A percentile compares a stretch with the other conserved stretches of the same genome.
phyloP scores from a whole-genome alignment of 2,888 invertebrate genomes.

The Ceramica pisi region DNA sequence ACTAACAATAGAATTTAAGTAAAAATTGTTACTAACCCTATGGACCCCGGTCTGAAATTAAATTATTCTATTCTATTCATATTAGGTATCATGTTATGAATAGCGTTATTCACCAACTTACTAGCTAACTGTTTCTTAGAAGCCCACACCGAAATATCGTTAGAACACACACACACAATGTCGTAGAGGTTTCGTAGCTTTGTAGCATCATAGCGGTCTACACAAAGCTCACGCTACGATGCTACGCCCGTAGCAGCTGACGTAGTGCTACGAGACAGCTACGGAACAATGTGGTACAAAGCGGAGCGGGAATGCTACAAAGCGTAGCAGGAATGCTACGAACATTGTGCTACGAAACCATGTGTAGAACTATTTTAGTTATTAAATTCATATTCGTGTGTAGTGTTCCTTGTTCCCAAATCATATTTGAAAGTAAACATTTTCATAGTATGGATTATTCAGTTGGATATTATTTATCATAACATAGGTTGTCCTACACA shows the following conservation, averaged over 20 bases:
- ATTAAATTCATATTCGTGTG: constrained; percentile 13
- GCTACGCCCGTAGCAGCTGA: constrained; percentile 47
- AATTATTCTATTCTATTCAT: no score
- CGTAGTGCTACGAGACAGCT: constrained; percentile 27
- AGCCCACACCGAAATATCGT: not conserved
- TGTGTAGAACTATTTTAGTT: constrained; percentile 1
- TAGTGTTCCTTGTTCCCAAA: not conserved
- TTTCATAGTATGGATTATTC: not conserved
- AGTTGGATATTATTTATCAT: no score
- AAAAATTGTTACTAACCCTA: no score
- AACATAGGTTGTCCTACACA: not conserved
- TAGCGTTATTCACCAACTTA: not conserved
- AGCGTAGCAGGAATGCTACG: constrained; percentile 48
- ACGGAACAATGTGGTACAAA: constrained; percentile 45
- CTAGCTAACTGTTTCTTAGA: constrained; percentile 4
- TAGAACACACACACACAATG: constrained; percentile 1
- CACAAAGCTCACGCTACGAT: constrained; percentile 37
- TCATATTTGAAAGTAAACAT: not conserved
- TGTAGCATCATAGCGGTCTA: constrained; percentile 8
- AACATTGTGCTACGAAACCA: constrained; percentile 16
- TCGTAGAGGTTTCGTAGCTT: constrained; percentile 20
- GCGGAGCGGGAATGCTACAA: constrained; percentile 47
- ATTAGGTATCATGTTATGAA: not conserved
- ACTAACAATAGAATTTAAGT: no score
- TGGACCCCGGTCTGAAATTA: no score